Percentiles rank a stretch among this genome's conserved stretches.
Evolutionary conservation across 2,888 invertebrate species (phyloP).

Genomic region (Oligia latruncula): DNA sequence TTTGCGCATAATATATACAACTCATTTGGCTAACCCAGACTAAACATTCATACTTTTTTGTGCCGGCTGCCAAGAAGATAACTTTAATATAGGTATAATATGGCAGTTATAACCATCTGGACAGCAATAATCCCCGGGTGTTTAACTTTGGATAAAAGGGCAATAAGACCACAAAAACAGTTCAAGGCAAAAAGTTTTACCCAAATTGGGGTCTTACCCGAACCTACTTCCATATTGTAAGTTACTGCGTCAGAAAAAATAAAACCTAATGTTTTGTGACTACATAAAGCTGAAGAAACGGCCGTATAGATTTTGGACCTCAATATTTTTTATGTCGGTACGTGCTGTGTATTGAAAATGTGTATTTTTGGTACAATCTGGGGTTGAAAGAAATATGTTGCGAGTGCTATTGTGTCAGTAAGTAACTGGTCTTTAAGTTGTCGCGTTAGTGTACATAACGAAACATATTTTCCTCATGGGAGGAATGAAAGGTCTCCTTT

Average conservation of each 20-base stretch:
- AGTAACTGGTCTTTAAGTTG: constrained; percentile 54
- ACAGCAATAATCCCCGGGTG: constrained; percentile 23
- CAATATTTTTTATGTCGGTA: constrained; percentile 50
- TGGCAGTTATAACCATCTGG: constrained; percentile 37
- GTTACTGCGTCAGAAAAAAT: constrained; percentile 54
- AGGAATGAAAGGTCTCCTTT: constrained; percentile 16
- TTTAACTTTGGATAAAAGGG: constrained; percentile 43
- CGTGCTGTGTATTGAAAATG: constrained; percentile 55
- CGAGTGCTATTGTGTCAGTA: constrained; percentile 43
- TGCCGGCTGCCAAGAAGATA: constrained; percentile 24
- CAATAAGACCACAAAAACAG: constrained; percentile 36
- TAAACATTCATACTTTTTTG: constrained; percentile 23
- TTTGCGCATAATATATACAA: constrained; percentile 22
- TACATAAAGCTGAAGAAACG: constrained; percentile 51
- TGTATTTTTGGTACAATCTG: constrained; percentile 45
- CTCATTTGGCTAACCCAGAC: constrained; percentile 24
- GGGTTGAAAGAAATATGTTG: constrained; percentile 51
- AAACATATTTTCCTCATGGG: constrained; percentile 40
- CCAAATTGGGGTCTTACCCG: constrained; percentile 52
- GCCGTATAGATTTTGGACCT: constrained; percentile 48
- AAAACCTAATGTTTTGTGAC: constrained; percentile 57
- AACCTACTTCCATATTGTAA: constrained; percentile 48
- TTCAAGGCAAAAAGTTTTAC: constrained; percentile 53
- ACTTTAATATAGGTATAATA: constrained; percentile 20
- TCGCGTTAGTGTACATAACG: constrained; percentile 25